phyloP scores from a whole-genome alignment of 2,888 invertebrate species.

The Adela reaumurella region DNA sequence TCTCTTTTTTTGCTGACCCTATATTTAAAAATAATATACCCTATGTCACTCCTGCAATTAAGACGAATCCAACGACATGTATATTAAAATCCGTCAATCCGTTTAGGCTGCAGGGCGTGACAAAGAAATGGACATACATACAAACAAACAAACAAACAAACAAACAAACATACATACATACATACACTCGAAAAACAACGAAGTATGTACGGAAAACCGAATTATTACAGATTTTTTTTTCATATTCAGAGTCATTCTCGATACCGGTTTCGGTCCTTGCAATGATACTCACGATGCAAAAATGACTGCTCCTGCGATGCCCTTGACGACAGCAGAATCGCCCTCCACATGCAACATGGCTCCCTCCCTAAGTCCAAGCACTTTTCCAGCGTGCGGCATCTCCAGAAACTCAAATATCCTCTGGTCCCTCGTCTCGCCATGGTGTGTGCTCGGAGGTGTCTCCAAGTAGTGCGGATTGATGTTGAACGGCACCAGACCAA shows the following conservation, averaged over 20 bases:
- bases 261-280: too few species aligned
- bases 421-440: conserved; percentile 76
- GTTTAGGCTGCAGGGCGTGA: too few species aligned
- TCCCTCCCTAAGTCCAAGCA: conserved; percentile 72
- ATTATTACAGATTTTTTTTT: conserved; percentile 1
- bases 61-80: too few species aligned
- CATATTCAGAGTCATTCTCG: conserved; percentile 7
- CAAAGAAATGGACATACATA: too few species aligned
- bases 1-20: too few species aligned
- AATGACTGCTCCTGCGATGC: conserved; percentile 60
- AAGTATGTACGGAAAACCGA: too few species aligned
- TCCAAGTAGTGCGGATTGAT: conserved; percentile 84
- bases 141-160: too few species aligned
- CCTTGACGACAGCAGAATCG: conserved; percentile 56
- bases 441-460: conserved; percentile 59
- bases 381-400: conserved; percentile 54
- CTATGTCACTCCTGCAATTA: too few species aligned
- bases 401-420: conserved; percentile 67
- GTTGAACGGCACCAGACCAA: conserved; percentile 74
- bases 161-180: too few species aligned
- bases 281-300: conserved; percentile 57
- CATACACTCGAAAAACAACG: too few species aligned
- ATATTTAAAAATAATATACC: too few species aligned
- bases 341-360: conserved; percentile 61
- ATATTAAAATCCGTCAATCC: too few species aligned